Base-by-base conservation (phyloP, 2,797 vertebrate species). In the Enteromius afrohamiltoni region DNA sequence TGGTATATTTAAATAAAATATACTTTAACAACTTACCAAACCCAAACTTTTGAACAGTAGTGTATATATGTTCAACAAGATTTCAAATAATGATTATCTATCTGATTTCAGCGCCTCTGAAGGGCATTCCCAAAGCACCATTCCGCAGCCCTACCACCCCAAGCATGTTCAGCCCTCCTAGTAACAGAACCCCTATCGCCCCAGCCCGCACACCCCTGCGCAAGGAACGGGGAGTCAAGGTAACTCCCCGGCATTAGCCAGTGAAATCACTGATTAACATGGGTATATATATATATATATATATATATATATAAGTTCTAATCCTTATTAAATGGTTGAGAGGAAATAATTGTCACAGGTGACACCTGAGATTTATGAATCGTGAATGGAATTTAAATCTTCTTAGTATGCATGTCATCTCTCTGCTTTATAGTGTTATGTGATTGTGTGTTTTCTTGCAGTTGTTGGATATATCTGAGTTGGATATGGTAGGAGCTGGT, bases 171-270 rank as follows among this genome's bases (percentile, higher is more conserved):
- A 98, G 96, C 90, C 97, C 98, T 13, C 93, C 97, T 17, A 97
- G 97, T 85, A 99, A 97, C 86, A 95, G 97, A 88, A 96, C 97
- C 7, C 96, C 97, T 1, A 97, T 99, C 73, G 94, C 97, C 8
- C 97, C 97, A 0, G 93, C 96, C 0, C 95, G 97, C 90, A 97
- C 97, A 0, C 97, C 97, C 2, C 87, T 98, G 84, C 95, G 97
- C 40, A 99, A 98, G 90, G 98, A 99, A 91, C 94, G 98, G 77
- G 98, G 98, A 2, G 97, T 98, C 47, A 99, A 99, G 96, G 98
- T 99, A 90, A 88, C 1, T 1, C 23, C 21, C 26, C 8, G 21
- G 2, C 40, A 37, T 8, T 51, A 3, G 10, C 31, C 1, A 6
- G 3, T 58, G 2, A 21, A 71, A 55, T 62, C 16, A 29, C 9